phyloP scores from a whole-genome alignment of 2,797 vertebrate species.

The Spinibarbus caldwelli region DNA sequence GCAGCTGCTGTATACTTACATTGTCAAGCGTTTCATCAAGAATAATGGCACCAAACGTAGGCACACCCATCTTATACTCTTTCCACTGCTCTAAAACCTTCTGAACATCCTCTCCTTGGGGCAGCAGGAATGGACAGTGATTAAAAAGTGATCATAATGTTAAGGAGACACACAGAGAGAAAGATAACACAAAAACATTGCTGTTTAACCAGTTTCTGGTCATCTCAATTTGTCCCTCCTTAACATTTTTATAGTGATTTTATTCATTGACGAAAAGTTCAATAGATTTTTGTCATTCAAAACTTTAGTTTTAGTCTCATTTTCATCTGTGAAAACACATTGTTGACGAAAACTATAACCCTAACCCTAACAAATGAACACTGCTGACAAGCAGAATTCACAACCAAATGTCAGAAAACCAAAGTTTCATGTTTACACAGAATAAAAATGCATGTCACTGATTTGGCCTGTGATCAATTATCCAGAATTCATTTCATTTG shows the following conservation, averaged over 20 bases:
- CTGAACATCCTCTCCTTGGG: slow-evolving; percentile 95
- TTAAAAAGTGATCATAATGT: slow-evolving; percentile 85
- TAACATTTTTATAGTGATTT: neutral
- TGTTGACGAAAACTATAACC: neutral
- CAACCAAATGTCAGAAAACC: too few relatives aligned
- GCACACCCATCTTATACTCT: slow-evolving; percentile 99
- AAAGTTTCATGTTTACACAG: too few relatives aligned
- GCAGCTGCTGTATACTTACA: slow-evolving; percentile 76
- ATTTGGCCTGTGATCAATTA: too few relatives aligned
- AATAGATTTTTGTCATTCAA: too few relatives aligned
- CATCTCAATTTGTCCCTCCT: neutral
- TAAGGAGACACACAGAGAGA: slow-evolving; percentile 73
- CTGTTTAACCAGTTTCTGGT: neutral
- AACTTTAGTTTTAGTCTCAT: neutral
- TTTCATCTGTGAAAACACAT: neutral
- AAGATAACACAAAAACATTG: neutral
- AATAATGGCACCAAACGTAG: slow-evolving; percentile 99
- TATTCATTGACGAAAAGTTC: too few relatives aligned
- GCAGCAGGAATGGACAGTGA: slow-evolving; percentile 97
- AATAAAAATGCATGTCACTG: too few relatives aligned
- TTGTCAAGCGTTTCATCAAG: slow-evolving; percentile 94
- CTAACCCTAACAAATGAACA: neutral
- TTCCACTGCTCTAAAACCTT: slow-evolving; percentile 98
- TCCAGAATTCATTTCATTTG: too few relatives aligned
- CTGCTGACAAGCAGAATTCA: too few relatives aligned